Base-by-base conservation (phyloP, 1,140 invertebrate species). In the Drosophila serrata region DNA sequence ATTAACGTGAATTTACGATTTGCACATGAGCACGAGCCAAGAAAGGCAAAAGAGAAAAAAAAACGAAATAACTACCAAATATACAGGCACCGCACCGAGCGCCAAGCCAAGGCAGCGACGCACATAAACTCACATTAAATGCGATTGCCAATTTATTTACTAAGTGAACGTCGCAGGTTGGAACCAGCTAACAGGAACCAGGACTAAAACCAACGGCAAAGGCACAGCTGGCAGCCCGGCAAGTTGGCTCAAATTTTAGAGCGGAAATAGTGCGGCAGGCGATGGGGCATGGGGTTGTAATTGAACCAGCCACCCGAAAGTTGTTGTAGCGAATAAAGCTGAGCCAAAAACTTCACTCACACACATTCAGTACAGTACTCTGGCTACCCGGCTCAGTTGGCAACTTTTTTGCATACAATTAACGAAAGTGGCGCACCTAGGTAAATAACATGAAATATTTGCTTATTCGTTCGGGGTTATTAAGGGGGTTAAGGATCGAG, bases 111-210 rank as follows among this genome's bases (percentile, higher is more conserved):
- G 79, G 79, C 58, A 82, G 79, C 84, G 76, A 87, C 84, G 85
- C 85, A 88, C 84, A 90, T 88, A 88, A 88, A 88, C 85, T 90
- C 86, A 90, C 85, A 90, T 90, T 90, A 90, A 90, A 90, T 90
- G 81, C 85, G 85, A 90, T 90, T 90, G 85, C 85, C 85, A 90
- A 90, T 90, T 90, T 90, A 90, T 90, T 90, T 90, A 90, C 85
- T 84, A 90, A 90, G 85, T 90, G 81, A 88, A 84, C 76, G 79
- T 46, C 76, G 70, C 53, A 73, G 81, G 59, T 76, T 55, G 51
- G 51, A 55, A 55, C 49, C 49, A 35, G 42, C n/a, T 1, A 15
- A 7, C 60, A 59, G 60, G n/a, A 46, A 24, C 51, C 40, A 58
- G 51, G 53, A 49, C 62, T 45, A 45, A 33, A 33, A 39, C 39